Base-by-base conservation (phyloP, 1,140 invertebrate genomes). In the Palaemon carinicauda region DNA sequence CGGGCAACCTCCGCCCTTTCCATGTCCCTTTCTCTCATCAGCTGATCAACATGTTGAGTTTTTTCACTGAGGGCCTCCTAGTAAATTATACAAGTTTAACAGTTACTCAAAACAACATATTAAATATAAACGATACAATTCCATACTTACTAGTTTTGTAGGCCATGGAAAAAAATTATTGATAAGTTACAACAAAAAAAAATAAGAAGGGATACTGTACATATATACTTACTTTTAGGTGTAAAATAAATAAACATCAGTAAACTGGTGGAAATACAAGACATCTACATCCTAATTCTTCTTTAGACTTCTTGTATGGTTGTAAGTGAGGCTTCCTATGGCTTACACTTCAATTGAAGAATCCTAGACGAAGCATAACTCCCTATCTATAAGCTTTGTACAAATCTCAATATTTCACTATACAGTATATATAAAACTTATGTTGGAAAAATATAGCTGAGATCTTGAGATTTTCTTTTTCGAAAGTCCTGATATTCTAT, bases 61-160 rank as follows among this genome's bases (percentile, higher is more conserved):
- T 98, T 99, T 91, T 98, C 97, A 91, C 96, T 96, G 82, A 98
- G 92, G 33, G 96, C 92, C 91, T 98, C 97, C 97, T 98, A 91
- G 53, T 29, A 21, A 50, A 31, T 27, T n/a, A 33, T 2, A 17
- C 1, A 50, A 27, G 7, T n/a, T 10, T 19, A 33, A 0, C 7
- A 74, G 21, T 29, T 21, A 41, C 12, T 41, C 17, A 24, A 15
- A 14, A 69, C 29, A 27, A 10, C 24, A 27, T 15, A 27, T 3
- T 69, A 10, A 69, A 27, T 27, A 69, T 69, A 27, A 14, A 24
- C 15, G 29, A 27, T 0, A 14, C 17, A 19, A 69, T 69, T 69
- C 24, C n/a, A 65, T 65, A 24, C 19, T 65, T 65, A 24, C 56
- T 65, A 27, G 21, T 0, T 15, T 65, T 65, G 21, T 65, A 41